These are phyloP conservation scores for Columba guinea DNA, from an alignment of 2,797 vertebrate genomes.

Conservation along the genomic window DNA sequence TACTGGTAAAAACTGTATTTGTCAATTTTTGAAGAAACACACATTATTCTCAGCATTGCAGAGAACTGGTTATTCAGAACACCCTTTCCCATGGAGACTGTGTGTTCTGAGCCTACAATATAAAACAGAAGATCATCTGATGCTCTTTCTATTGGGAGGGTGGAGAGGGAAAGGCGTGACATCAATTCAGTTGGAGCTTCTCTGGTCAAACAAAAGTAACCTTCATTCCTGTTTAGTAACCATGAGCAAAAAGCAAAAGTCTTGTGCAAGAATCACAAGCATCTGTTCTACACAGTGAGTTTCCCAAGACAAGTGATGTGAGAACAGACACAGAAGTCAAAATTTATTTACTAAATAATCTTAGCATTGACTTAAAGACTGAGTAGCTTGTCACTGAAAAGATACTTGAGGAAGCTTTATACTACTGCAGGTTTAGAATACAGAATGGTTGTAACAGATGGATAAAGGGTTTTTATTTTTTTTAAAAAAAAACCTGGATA, in stretches of 20 bases:
- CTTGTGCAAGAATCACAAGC: background rate
- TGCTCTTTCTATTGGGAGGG: background rate
- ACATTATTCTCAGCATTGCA: background rate
- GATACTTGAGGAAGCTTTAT: background rate
- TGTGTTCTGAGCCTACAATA: background rate
- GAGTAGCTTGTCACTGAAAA: background rate
- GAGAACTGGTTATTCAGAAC: background rate
- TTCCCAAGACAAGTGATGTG: background rate
- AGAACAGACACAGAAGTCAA: background rate
- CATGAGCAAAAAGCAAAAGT: background rate
- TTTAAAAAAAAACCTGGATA: background rate
- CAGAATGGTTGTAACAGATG: background rate
- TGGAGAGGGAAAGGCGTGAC: no score
- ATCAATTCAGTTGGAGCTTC: background rate
- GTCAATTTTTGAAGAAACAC: background rate
- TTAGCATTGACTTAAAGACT: background rate
- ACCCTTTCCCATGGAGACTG: background rate
- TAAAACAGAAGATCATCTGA: background rate
- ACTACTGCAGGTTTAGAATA: background rate
- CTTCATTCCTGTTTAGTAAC: background rate
- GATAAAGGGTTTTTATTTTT: background rate
- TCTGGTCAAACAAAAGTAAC: background rate
- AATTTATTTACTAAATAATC: background rate
- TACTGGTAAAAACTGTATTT: background rate
- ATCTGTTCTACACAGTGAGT: background rate